A percentile compares a stretch with the other conserved stretches of the same genome.
These are phyloP conservation scores for Charaxes varanes DNA, from an alignment of 1,140 invertebrate species.

Conservation along the genomic window DNA sequence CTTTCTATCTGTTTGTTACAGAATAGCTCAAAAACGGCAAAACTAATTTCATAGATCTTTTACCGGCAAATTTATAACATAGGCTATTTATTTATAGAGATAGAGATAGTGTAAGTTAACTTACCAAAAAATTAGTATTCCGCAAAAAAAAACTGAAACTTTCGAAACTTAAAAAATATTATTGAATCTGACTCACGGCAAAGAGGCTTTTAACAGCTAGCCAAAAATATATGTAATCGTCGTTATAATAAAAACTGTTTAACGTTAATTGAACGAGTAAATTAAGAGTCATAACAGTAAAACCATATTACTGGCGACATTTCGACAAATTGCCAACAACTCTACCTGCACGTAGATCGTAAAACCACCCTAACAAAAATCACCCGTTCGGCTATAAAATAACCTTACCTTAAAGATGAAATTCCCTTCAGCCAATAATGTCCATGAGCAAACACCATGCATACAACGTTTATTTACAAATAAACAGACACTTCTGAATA, in stretches of 20 bases:
- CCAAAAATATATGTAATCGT: too few species aligned
- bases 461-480: slow-evolving; percentile 1
- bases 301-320: not conserved
- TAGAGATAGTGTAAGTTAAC: too few species aligned
- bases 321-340: not conserved
- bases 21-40: too few species aligned
- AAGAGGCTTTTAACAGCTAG: too few species aligned
- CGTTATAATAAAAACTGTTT: slow-evolving; percentile 9
- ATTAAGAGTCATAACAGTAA: slow-evolving; percentile 1
- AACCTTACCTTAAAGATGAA: slow-evolving; percentile 3
- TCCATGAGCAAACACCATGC: slow-evolving; percentile 1
- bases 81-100: too few species aligned
- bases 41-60: too few species aligned
- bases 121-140: too few species aligned
- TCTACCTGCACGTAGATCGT: slow-evolving; percentile 3
- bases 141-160: too few species aligned
- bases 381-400: not conserved
- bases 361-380: not conserved
- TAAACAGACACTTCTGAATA: not conserved
- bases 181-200: too few species aligned
- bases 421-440: not conserved
- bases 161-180: too few species aligned
- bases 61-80: too few species aligned
- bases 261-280: not conserved
- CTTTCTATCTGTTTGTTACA: too few species aligned